Evolutionary conservation across 2,797 vertebrate genomes (phyloP), one percentile per base, ranked within the genome.

Genomic region (Podarcis lilfordi): DNA sequence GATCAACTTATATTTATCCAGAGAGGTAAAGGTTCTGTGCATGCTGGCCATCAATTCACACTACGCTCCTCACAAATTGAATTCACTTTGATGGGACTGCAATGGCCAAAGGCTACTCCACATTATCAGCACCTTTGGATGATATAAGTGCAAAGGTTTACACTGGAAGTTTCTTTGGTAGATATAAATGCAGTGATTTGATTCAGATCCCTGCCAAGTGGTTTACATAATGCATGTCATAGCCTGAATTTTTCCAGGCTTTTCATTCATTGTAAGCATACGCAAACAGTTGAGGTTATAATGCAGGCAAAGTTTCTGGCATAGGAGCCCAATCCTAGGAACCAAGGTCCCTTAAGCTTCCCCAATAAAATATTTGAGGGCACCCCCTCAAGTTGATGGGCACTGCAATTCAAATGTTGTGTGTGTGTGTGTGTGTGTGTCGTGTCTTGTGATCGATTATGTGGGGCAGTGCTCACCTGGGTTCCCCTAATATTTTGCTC

Each of bases 71-170:
- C 75, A 81, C 72, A 89, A 89, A 80, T 85, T 88, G 88, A 90
- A 88, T 91, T 94, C 86, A 88, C 75, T 79, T 86, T 90, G 91
- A 88, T 74, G 72, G 91, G 40, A 90, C 55, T 43, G 87, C 81
- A 91, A 88, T 86, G 86, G 45, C n/a, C 88, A 85, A 86, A 90
- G 82, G 45, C 43, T 55, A 35, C 45, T 72, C 45, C 37, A 50
- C 81, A 6, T 13, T 35, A 29, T 75, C 72, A 78, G 61, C 77
- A 66, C 15, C 17, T 76, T 61, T 37, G 86, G 45, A 85, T 61
- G 88, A 35, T 1, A 4, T 37, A 89, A 86, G 3, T 55, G 82
- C 50, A 85, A 72, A 45, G 13, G 72, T 32, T 74, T 74, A 19
- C 72, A 21, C 35, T 35, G 35, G 72, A 37, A 35, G 72, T 72